Percentiles rank a stretch among this genome's conserved stretches.
Conservation (phyloP, 2,888 invertebrate species). For the Hydrotaea diabolus region DNA sequence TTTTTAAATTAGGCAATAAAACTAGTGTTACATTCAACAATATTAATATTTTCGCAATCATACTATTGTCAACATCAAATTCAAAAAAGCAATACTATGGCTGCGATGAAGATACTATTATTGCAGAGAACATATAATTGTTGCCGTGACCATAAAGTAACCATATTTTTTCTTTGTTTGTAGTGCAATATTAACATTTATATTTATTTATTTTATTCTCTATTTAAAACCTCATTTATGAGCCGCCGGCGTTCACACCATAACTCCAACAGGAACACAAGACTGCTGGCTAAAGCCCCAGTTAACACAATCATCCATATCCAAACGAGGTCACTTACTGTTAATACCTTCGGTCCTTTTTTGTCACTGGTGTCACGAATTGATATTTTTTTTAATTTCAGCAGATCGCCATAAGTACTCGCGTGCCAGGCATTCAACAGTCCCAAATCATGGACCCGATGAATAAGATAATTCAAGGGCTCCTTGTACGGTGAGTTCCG, state of each 20-base stretch:
- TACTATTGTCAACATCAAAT: too few relatives aligned
- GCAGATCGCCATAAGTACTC: slow-evolving; percentile 26
- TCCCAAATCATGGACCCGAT: slow-evolving; percentile 6
- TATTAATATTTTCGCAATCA: too few relatives aligned
- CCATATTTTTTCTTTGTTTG: too few relatives aligned
- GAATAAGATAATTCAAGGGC: slow-evolving; percentile 9
- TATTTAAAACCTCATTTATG: too few relatives aligned
- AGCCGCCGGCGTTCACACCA: not conserved
- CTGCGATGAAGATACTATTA: too few relatives aligned
- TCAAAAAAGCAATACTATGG: too few relatives aligned
- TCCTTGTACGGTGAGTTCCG: slow-evolving; percentile 22
- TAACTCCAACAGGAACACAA: not conserved
- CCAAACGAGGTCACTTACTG: slow-evolving; percentile 1
- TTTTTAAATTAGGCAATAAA: too few relatives aligned
- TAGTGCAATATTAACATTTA: too few relatives aligned
- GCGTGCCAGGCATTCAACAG: slow-evolving; percentile 30
- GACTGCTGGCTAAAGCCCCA: not conserved
- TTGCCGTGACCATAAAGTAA: too few relatives aligned
- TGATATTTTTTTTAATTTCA: slow-evolving; percentile 1
- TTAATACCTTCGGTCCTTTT: not conserved
- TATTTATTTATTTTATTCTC: too few relatives aligned
- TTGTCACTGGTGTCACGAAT: not conserved
- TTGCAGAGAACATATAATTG: too few relatives aligned
- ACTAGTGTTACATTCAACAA: too few relatives aligned
- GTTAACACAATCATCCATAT: not conserved